These are phyloP conservation scores for Solenopsis fugax DNA, from an alignment of 1,140 invertebrate genomes.

Conservation along the genomic window DNA sequence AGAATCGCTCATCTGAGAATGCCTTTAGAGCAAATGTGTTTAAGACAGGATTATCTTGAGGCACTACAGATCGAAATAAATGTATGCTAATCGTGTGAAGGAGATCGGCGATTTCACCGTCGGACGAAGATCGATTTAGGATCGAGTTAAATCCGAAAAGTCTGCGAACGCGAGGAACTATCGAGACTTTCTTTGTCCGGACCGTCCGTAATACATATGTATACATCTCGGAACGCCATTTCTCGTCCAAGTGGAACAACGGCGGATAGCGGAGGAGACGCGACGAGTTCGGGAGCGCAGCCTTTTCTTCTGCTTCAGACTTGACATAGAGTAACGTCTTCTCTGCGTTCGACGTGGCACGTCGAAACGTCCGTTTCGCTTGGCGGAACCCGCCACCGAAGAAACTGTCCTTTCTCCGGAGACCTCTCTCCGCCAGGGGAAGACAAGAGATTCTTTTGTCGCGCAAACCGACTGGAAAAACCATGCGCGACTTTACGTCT, in stretches of 20 bases:
- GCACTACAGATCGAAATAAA: constrained; percentile 15
- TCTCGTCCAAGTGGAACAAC: constrained; percentile 50
- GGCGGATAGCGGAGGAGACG: constrained; percentile 6
- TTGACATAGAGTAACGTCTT: constrained; percentile 69
- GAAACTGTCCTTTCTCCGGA: constrained; percentile 56
- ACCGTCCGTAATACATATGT: constrained; percentile 55
- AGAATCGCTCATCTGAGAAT: background rate
- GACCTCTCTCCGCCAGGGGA: constrained; percentile 15
- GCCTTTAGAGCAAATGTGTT: background rate
- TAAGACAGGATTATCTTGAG: constrained; percentile 9
- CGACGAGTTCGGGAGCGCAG: constrained; percentile 38
- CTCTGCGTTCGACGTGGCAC: constrained; percentile 43
- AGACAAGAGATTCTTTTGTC: constrained; percentile 65
- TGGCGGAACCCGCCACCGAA: constrained; percentile 58
- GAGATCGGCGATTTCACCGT: background rate
- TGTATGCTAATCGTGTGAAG: constrained; percentile 40
- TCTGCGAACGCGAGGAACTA: background rate
- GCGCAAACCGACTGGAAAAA: constrained; percentile 72
- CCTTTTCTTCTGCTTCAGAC: constrained; percentile 45
- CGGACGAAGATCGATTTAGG: constrained; percentile 26
- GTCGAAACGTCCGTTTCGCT: constrained; percentile 59
- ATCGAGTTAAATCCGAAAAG: constrained; percentile 26
- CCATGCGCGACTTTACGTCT: constrained; percentile 64
- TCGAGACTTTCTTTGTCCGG: constrained; percentile 43
- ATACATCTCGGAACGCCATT: constrained; percentile 42